Evolutionary conservation across 2,888 invertebrate genomes (phyloP), one percentile per base, ranked within the genome.

Genomic region (Lithophane leautieri): DNA sequence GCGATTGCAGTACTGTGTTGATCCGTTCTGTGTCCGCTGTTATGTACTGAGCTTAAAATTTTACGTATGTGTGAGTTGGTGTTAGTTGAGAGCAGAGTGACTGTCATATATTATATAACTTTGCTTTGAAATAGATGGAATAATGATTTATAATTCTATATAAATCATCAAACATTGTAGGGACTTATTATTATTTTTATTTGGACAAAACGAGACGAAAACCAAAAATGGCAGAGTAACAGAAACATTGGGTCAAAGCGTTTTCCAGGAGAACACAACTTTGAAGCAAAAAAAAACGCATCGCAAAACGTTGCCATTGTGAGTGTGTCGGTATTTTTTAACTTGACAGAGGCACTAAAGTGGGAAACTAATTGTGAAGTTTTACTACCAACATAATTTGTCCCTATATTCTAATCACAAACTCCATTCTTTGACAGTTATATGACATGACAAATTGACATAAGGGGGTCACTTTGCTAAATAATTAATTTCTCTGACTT

Each of bases 1-100:
- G 86, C 76, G 69, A 73, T 86, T 83, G 79, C 70, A 62, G 79
- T 60, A 22, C 63, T 44, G 47, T 79, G 86, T 79, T 84, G 84
- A 83, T 83, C 73, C 58, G 28, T 63, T 68, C 61, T 67, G 60
- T 67, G 68, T 75, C 52, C 61, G 52, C 40, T 54, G 71, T 22
- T 78, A 62, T 70, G 58, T 58, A 56, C 40, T 3, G 1, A 66
- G 72, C 70, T 73, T 60, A 77, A 77, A 42, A 42, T 56, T 34
- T 42, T 40, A 61, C 50, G n/a, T 58, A 19, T 34, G 14, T 42
- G 12, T 16, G 19, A 28, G 50, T 34, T 14, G n/a, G 44, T 12
- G 12, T 71, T 8, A n/a, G 44, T 47, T 47, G 25, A 44, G 28
- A 47, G 73, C 44, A 28, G 16, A 60, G 19, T 68, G 12, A 47